Evolutionary conservation across 2,113 vertebrate genomes (phyloP).

Genomic region (Labeo catla): DNA sequence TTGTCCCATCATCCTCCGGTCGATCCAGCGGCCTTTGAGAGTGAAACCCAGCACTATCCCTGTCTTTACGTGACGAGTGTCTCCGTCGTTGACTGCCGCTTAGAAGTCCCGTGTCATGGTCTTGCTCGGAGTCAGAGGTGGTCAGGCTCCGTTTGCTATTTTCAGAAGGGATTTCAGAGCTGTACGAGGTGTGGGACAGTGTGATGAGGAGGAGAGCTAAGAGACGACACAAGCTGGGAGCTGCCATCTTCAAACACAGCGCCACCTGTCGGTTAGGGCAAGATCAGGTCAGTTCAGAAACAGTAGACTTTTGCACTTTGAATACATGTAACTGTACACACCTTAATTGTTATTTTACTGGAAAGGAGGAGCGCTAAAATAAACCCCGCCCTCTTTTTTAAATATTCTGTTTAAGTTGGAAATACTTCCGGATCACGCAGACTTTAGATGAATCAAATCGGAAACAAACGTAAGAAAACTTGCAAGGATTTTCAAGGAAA

Average conservation of each 20-base stretch:
- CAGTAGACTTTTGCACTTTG: neutral
- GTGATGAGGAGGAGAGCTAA: constrained; percentile 61
- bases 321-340: neutral
- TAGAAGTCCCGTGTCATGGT: constrained; percentile 68
- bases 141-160: constrained; percentile 64
- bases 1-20: constrained; percentile 74
- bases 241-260: constrained; percentile 62
- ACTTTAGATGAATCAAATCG: neutral
- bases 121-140: constrained; percentile 73
- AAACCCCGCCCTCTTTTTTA: no score
- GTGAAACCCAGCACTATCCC: constrained; percentile 57
- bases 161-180: constrained; percentile 61
- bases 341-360: neutral
- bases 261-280: constrained; percentile 65
- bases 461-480: neutral
- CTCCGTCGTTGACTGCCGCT: constrained; percentile 64
- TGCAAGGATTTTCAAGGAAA: neutral
- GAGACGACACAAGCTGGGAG: constrained; percentile 63
- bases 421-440: no score
- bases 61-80: constrained; percentile 71
- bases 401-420: no score
- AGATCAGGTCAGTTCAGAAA: neutral
- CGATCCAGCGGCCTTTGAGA: constrained; percentile 65
- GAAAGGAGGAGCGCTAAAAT: no score
- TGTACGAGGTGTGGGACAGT: constrained; percentile 57